Conservation (phyloP, 2,113 vertebrate species). For the Leptobrachium ailaonicum region DNA sequence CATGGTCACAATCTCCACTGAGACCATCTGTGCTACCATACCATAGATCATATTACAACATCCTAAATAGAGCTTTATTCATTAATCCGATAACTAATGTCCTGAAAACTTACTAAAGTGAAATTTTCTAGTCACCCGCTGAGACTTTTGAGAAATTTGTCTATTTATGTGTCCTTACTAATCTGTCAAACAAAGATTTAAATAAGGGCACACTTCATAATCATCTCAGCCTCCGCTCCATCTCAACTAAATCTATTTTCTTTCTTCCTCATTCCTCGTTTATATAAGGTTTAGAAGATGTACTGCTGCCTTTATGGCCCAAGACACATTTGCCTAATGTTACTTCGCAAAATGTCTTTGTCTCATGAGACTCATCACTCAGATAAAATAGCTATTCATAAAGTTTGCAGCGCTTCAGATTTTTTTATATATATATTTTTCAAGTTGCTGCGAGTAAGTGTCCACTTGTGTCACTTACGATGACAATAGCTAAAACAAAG, state of each 20-base stretch:
- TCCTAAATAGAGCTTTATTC: neutral
- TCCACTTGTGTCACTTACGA: conserved; percentile 23
- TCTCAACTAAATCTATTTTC: conserved; percentile 44
- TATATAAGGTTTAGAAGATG: conserved; percentile 44
- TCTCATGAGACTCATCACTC: conserved; percentile 42
- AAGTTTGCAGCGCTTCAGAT: conserved; percentile 33
- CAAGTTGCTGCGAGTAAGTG: conserved; percentile 22
- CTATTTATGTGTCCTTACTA: conserved; percentile 36
- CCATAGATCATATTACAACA: neutral
- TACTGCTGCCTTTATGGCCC: conserved; percentile 42
- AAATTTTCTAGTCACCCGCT: neutral
- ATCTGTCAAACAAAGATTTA: conserved; percentile 42
- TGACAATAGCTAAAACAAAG: neutral
- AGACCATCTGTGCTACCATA: neutral
- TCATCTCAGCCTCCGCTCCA: conserved; percentile 29
- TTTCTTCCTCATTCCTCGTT: conserved; percentile 9
- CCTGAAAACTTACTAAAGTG: neutral
- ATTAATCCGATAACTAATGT: conserved; percentile 18
- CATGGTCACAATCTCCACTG: neutral
- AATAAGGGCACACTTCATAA: conserved; percentile 36
- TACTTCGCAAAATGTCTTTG: conserved; percentile 40
- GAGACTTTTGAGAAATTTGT: conserved; percentile 30
- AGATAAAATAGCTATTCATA: conserved; percentile 47
- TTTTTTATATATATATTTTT: conserved; percentile 23
- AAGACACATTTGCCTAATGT: conserved; percentile 50